Base-by-base conservation (phyloP, 2,888 invertebrate species). In the Scotopteryx bipunctaria region DNA sequence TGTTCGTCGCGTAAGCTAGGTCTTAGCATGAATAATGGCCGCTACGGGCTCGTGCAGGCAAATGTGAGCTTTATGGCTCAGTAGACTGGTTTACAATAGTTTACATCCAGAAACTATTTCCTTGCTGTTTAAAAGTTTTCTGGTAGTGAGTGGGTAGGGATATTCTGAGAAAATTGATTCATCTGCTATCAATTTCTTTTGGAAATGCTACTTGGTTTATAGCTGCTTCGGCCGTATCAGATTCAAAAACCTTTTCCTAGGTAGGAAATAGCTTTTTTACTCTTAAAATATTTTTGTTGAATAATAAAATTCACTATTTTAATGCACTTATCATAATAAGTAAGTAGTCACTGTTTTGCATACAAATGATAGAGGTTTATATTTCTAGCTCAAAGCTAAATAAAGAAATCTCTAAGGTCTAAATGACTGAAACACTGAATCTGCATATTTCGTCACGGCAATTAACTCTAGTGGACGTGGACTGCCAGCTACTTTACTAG, bases 1-100 rank as follows among this genome's bases (percentile, higher is more conserved):
- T 56, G 55, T 54, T 35, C 51, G 56, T 56, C 60, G 57, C 54
- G 49, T 62, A 61, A 64, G 64, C 60, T 56, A 59, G 63, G 57
- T 63, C 52, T 62, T 63, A 66, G 59, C 61, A 74, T 77, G 74
- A 80, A 64, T 77, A 71, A 80, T 74, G 73, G 62, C 54, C 56
- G 47, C 55, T 55, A 70, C 73, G 73, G 63, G 63, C 57, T 58
- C 54, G 44, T 54, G 60, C 50, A 60, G 63, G 44, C 51, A 36
- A 51, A 65, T 58, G 64, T 60, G 47, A 50, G 44, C 57, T 60
- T 62, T 64, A 66, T 67, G 61, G 56, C 63, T 67, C 66, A 59
- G 44, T 17, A 45, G 59, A 59, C 64, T 55, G 40, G 61, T 64
- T 64, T 58, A 53, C 40, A 59, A 63, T 55, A 40, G 61, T 64